Evolutionary conservation across 64 coral and sea anemone genomes (phyloP).

Genomic region (Orbicella faveolata): DNA sequence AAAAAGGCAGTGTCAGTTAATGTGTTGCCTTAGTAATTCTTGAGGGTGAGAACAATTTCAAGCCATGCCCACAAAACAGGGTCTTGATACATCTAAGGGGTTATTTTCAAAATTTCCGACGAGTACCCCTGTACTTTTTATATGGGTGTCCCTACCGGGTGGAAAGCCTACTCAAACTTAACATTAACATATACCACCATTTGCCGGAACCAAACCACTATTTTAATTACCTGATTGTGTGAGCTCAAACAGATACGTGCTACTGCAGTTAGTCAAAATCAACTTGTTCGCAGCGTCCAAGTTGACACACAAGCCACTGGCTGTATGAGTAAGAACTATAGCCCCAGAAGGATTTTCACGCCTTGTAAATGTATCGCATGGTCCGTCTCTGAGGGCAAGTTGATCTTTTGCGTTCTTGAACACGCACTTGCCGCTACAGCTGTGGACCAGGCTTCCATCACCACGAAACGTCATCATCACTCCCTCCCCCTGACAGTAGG

Average conservation of each 20-base stretch:
- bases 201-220: neutral
- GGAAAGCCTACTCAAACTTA: no score
- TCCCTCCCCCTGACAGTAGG: constrained; percentile 65
- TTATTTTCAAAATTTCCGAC: no score
- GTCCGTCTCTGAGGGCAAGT: constrained; percentile 50
- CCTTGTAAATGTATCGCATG: constrained; percentile 40
- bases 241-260: constrained; percentile 40
- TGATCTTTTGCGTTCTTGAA: constrained; percentile 34
- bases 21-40: no score
- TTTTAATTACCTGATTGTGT: constrained; percentile 21
- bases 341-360: neutral
- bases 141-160: no score
- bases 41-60: no score
- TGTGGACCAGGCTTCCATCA: constrained; percentile 60
- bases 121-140: no score
- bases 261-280: neutral
- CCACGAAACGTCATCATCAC: constrained; percentile 73
- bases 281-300: constrained; percentile 14
- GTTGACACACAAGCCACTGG: constrained; percentile 40
- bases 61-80: no score
- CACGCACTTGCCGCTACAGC: constrained; percentile 79
- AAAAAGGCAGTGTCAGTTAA: no score
- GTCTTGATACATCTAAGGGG: no score
- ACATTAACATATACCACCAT: no score
- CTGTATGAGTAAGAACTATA: neutral